phyloP scores from a whole-genome alignment of 2,888 invertebrate species.

The Cremastobaeus sp. region DNA sequence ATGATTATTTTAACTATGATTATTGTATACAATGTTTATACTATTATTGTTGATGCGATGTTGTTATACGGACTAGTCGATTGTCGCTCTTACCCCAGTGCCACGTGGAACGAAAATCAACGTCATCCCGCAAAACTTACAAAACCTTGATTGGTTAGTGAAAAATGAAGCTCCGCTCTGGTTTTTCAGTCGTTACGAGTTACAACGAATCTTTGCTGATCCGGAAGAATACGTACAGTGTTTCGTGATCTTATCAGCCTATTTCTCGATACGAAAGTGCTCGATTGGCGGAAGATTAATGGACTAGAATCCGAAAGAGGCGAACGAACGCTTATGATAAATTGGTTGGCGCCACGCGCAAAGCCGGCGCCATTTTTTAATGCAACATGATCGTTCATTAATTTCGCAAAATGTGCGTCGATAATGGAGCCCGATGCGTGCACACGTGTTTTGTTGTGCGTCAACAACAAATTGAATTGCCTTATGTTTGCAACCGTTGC shows the following conservation, averaged over 20 bases:
- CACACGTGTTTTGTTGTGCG: too few species aligned
- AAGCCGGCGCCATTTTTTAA: slow-evolving; percentile 48
- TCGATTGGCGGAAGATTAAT: slow-evolving; percentile 55
- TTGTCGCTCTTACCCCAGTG: too few species aligned
- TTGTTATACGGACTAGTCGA: too few species aligned
- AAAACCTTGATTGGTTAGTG: slow-evolving; percentile 35
- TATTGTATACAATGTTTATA: too few species aligned
- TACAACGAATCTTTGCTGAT: slow-evolving; percentile 43
- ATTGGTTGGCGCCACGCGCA: slow-evolving; percentile 39
- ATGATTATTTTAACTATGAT: too few species aligned
- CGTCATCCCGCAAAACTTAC: neutral
- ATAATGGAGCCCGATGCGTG: slow-evolving; percentile 2
- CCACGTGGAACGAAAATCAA: too few species aligned
- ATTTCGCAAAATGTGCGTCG: slow-evolving; percentile 34
- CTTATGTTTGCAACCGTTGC: too few species aligned
- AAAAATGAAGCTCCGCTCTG: slow-evolving; percentile 34
- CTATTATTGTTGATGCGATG: too few species aligned
- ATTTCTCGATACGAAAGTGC: slow-evolving; percentile 49
- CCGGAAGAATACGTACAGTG: slow-evolving; percentile 44
- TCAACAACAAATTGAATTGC: too few species aligned
- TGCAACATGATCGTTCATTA: slow-evolving; percentile 46
- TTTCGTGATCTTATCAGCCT: slow-evolving; percentile 50
- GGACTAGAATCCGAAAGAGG: slow-evolving; percentile 39
- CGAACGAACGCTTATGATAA: slow-evolving; percentile 48
- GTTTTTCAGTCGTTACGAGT: slow-evolving; percentile 12